Evolutionary conservation across 2,888 invertebrate species (phyloP), one percentile per base, ranked within the genome.

Genomic region (Epistrophe grossulariae): DNA sequence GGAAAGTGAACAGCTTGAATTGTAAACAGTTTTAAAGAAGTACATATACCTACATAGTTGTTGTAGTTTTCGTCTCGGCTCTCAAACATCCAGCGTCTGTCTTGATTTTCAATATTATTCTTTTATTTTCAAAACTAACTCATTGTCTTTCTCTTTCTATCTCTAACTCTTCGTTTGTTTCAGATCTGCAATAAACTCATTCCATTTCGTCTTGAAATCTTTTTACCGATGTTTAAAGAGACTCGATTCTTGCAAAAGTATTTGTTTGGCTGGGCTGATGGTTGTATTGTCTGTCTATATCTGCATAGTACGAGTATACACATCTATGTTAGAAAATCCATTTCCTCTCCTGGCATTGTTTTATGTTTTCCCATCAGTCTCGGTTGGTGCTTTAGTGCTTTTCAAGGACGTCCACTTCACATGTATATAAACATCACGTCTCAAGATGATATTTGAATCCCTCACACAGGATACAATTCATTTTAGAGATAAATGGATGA

Each of bases 401-500:
- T 82, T 83, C 87, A 87, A 87, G 87, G 87, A 83, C 87, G 64
- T 72, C 57, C 71, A 82, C 71, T 72, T 40, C 66, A 79, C 74
- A 82, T 82, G 31, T 68, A 76, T 68, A 76, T 59, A 87, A 87
- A 87, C 83, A 87, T 71, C 87, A 87, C 87, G 87, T 87, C 87
- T 87, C 83, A 87, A 87, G 83, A 83, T 83, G 82, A 83, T 83
- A 87, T 87, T 87, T 87, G 87, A 87, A 87, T 87, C 82, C 70
- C 73, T 73, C 73, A 64, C 79, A 79, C 74, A 87, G 83, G 87
- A 87, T 87, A 76, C 87, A 82, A 87, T 87, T 83, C 79, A 87
- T 87, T 83, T 87, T 70, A 87, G 83, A 87, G 83, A 87, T 87
- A 87, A 87, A 87, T 82, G 83, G 79, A 87, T 87, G 87, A 83